A percentile compares a stretch with the other conserved stretches of the same genome.
Conservation (phyloP, 2,797 vertebrate species). For the Lutjanus argentimaculatus region DNA sequence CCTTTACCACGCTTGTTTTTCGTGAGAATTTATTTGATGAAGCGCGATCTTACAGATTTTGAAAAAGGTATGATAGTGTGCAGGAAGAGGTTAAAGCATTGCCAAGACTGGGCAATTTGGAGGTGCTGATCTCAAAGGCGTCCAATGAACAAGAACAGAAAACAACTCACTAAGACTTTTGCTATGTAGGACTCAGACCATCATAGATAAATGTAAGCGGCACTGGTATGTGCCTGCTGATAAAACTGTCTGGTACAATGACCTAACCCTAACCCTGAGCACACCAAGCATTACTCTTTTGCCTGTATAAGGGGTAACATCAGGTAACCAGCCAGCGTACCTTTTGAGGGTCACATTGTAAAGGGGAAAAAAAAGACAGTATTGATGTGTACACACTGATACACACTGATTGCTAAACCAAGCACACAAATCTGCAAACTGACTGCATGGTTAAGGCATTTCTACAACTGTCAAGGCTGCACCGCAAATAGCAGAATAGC, state of each 20-base stretch:
- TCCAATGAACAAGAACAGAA: neutral
- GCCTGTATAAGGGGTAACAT: no score
- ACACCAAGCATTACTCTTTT: no score
- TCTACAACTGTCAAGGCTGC: neutral
- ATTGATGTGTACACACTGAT: neutral
- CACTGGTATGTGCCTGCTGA: no score
- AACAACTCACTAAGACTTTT: neutral
- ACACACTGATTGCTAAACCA: neutral
- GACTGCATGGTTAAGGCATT: neutral
- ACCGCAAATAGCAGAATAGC: neutral
- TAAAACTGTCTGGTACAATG: no score
- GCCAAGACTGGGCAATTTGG: neutral
- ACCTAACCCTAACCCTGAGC: no score
- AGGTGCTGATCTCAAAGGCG: neutral
- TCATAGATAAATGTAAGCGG: no score
- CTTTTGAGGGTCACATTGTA: neutral
- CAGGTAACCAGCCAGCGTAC: neutral
- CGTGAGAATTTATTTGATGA: no score
- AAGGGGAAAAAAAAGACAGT: neutral
- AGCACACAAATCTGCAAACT: neutral
- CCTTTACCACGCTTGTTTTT: neutral
- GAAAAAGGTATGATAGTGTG: neutral
- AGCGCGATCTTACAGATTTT: constrained; percentile 4
- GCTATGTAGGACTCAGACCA: no score
- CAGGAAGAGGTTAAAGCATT: neutral